Conservation (phyloP, 2,113 vertebrate species). For the Gobio gobio region DNA sequence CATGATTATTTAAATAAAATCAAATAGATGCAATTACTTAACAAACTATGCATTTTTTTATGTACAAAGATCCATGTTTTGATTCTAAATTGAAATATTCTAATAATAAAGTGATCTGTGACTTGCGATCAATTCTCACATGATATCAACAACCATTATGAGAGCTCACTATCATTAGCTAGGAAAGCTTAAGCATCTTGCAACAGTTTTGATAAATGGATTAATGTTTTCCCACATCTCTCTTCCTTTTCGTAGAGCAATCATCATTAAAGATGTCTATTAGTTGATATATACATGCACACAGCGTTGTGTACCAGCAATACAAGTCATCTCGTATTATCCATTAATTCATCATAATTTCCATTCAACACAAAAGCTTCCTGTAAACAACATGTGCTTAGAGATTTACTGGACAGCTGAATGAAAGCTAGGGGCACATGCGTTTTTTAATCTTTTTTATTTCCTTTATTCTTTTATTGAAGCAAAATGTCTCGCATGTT, state of each 20-base stretch:
- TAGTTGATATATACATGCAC: not conserved
- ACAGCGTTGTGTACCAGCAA: not conserved
- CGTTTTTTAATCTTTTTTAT: not conserved
- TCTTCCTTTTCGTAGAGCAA: not conserved
- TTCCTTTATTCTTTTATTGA: not conserved
- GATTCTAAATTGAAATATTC: not conserved
- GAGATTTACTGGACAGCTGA: not conserved
- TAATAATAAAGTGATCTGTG: not conserved
- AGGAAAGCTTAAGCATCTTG: not conserved
- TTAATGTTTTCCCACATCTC: not conserved
- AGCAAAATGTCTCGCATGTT: not conserved
- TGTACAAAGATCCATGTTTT: not conserved
- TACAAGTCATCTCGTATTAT: not conserved
- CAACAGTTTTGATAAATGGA: not conserved
- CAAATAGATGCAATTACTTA: not conserved
- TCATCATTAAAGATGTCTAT: not conserved
- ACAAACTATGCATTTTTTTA: not conserved
- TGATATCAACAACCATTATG: not conserved
- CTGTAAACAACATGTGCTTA: not conserved
- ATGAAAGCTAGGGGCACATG: not conserved
- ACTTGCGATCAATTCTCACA: not conserved
- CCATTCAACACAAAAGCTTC: slow-evolving; percentile 14
- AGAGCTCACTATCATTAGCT: not conserved
- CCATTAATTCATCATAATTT: not conserved
- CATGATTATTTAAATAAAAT: not conserved